phyloP scores from a whole-genome alignment of 2,113 vertebrate species.

The Scalopus aquaticus region DNA sequence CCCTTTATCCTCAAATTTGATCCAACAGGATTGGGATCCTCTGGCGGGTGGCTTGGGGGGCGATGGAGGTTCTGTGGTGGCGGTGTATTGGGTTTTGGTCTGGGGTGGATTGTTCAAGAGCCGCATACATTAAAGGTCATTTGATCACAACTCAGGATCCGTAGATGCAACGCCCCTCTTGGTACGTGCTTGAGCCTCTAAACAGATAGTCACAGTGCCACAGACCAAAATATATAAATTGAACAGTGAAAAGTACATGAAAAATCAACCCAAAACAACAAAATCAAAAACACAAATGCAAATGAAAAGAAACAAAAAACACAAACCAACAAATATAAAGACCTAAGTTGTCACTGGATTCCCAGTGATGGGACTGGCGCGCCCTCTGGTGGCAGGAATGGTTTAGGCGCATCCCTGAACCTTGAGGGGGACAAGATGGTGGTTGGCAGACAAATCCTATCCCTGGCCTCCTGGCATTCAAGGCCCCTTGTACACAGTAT shows the following conservation, averaged over 20 bases:
- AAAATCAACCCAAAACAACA: too few relatives aligned
- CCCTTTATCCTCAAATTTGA: background rate
- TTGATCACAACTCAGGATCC: background rate
- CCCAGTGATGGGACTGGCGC: background rate
- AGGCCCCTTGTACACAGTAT: background rate
- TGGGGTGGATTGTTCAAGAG: background rate
- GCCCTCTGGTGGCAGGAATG: slow-evolving; percentile 21
- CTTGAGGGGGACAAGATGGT: background rate
- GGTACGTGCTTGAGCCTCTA: background rate
- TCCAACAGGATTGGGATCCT: background rate
- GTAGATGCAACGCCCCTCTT: too few relatives aligned
- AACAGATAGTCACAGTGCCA: too few relatives aligned
- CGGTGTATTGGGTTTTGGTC: too few relatives aligned
- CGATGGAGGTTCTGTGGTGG: background rate
- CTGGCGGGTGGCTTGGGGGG: background rate
- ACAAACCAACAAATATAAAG: too few relatives aligned
- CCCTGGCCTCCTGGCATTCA: background rate
- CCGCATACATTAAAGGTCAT: background rate
- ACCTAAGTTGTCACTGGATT: background rate
- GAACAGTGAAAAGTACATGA: background rate
- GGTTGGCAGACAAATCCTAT: background rate
- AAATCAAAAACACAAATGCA: background rate
- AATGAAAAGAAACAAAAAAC: background rate
- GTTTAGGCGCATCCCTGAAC: background rate
- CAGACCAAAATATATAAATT: background rate